These are phyloP conservation scores for Scaptomyza reducta DNA, from an alignment of 2,888 invertebrate genomes.

Conservation along the genomic window DNA sequence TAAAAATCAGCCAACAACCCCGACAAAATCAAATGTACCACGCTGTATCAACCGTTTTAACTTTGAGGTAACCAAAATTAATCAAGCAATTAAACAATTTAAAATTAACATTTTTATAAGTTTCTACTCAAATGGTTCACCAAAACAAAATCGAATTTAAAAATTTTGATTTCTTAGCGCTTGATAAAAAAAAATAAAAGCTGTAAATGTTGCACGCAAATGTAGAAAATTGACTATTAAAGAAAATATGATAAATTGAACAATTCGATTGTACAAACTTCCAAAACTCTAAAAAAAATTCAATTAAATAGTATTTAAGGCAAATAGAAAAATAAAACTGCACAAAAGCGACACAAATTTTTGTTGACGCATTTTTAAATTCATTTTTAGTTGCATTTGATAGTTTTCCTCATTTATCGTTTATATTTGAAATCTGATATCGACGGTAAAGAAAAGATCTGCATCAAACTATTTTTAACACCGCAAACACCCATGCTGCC, in stretches of 20 bases:
- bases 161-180: slow-evolving; percentile 46
- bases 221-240: slow-evolving; percentile 51
- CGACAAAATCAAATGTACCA: slow-evolving; percentile 95
- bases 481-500: too few species aligned
- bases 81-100: slow-evolving; percentile 49
- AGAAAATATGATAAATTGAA: neutral
- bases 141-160: slow-evolving; percentile 16
- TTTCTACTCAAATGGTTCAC: slow-evolving; percentile 31
- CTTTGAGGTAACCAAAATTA: slow-evolving; percentile 90
- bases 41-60: slow-evolving; percentile 96
- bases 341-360: slow-evolving; percentile 27
- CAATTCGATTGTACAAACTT: slow-evolving; percentile 29
- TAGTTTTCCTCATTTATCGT: slow-evolving; percentile 15
- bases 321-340: slow-evolving; percentile 25
- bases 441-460: too few species aligned
- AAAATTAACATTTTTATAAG: slow-evolving; percentile 30
- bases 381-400: slow-evolving; percentile 14
- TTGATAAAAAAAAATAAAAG: slow-evolving; percentile 34
- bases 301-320: neutral
- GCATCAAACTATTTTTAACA: too few species aligned
- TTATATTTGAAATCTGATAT: too few species aligned
- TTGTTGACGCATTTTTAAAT: slow-evolving; percentile 12
- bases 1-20: slow-evolving; percentile 79
- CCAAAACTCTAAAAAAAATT: slow-evolving; percentile 2
- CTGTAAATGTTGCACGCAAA: slow-evolving; percentile 69